Evolutionary conservation across 2,113 vertebrate genomes (phyloP), one percentile per base, ranked within the genome.

Genomic region (Actinemys pallida): DNA sequence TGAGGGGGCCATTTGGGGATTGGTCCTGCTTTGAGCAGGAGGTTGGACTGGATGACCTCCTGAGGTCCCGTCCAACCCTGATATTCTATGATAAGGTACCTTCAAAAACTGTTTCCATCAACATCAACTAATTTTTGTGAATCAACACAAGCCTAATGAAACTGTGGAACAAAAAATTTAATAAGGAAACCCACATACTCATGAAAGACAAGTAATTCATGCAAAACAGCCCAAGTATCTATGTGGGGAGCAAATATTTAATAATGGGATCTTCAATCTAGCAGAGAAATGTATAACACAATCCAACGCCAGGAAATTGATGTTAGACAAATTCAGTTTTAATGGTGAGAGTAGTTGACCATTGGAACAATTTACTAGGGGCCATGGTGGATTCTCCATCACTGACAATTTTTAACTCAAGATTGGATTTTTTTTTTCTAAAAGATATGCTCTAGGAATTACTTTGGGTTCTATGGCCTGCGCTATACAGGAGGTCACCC

Each of bases 61-160:
- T 8, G 8, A 47, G 45, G 45, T 47, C 45, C 45, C 45, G 8
- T 47, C 45, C 45, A 47, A 47, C 45, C 45, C 45, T 47, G 45
- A 47, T 47, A 47, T 47, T 47, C 45, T 47, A 47, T 47, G 7
- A 1, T 1, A 0, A 0, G 0, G 0, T n/a, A 5, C 76, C 62
- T 86, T 87, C 86, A 35, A 57, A 91, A 90, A 54, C n/a, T 84
- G 2, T 62, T 75, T 79, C 49, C 31, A 7, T 24, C 6, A 81
- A 31, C 17, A n/a, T 6, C 10, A 1, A 39, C 7, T 4, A 2
- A 11, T 59, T 93, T 85, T 22, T 79, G 53, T 22, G 69, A 35
- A 49, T 4, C 0, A 1, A 25, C 52, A 39, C 35, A 52, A 62
- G 72, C 2, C n/a, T 49, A 39, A 27, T 50, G 92, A 84, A 90